Percentiles rank a stretch among this genome's conserved stretches.
Conservation (phyloP, 2,113 vertebrate genomes). For the Cavia aperea region DNA sequence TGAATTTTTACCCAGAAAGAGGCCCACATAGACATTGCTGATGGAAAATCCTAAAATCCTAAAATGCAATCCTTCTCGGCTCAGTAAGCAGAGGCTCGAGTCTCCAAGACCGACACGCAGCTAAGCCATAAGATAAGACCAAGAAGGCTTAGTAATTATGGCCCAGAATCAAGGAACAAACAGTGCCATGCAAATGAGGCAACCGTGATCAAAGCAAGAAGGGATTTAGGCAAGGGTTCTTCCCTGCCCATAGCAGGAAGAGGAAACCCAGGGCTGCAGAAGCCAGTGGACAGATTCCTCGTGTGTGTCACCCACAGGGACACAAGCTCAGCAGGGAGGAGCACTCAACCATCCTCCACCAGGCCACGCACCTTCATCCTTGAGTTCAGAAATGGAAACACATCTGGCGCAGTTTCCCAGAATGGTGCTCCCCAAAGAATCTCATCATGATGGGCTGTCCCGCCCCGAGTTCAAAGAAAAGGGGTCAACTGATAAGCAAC, state of each 20-base stretch:
- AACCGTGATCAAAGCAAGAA: rapidly evolving
- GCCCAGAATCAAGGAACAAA: neutral
- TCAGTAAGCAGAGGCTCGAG: neutral
- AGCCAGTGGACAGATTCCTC: rapidly evolving
- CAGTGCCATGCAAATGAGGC: neutral
- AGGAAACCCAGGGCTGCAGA: no score
- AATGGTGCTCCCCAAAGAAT: no score
- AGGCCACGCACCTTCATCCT: rapidly evolving
- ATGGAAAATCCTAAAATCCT: neutral
- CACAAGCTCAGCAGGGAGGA: rapidly evolving
- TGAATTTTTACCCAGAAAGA: neutral
- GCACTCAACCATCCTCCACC: rapidly evolving
- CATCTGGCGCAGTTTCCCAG: no score
- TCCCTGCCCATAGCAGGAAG: rapidly evolving
- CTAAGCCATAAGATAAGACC: neutral
- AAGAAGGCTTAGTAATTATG: no score
- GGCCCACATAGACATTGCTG: rapidly evolving
- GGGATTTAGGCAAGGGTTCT: rapidly evolving
- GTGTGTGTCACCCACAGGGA: rapidly evolving
- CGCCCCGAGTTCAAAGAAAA: neutral
- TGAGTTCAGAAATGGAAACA: neutral
- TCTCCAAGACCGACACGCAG: rapidly evolving
- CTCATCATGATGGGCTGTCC: neutral
- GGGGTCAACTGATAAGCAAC: neutral
- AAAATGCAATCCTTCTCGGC: rapidly evolving